Percentiles rank a stretch among this genome's conserved stretches.
phyloP scores from a whole-genome alignment of 2,888 invertebrate genomes.

The Automeris io region DNA sequence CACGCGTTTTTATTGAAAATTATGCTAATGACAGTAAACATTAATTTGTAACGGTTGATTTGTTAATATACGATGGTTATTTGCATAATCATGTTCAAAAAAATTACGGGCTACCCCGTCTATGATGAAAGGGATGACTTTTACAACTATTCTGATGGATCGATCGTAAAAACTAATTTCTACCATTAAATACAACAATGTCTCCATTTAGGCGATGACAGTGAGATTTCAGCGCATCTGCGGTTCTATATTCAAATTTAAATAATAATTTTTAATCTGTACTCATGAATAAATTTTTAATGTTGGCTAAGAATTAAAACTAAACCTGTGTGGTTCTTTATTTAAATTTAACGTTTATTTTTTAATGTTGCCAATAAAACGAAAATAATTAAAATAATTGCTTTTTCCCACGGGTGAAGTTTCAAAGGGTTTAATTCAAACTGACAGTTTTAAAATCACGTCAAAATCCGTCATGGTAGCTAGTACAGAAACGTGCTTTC shows the following conservation, averaged over 20 bases:
- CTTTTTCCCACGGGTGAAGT: constrained; percentile 47
- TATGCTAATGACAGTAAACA: constrained; percentile 72
- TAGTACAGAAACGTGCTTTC: constrained; percentile 39
- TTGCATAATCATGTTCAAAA: constrained; percentile 48
- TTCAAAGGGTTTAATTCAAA: constrained; percentile 61
- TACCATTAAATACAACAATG: constrained; percentile 36
- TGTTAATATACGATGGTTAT: constrained; percentile 57
- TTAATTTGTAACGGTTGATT: constrained; percentile 76
- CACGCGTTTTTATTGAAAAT: constrained; percentile 60
- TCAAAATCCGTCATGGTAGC: constrained; percentile 58
- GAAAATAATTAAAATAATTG: constrained; percentile 2
- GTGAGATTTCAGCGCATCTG: constrained; percentile 39
- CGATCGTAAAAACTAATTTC: constrained; percentile 53
- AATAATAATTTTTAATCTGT: constrained; percentile 14
- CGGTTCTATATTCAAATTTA: constrained; percentile 33
- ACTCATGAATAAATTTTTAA: constrained; percentile 12
- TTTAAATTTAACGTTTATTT: constrained; percentile 4
- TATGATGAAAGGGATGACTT: constrained; percentile 52
- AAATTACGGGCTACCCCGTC: constrained; percentile 1
- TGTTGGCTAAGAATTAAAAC: not conserved
- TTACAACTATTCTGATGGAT: constrained; percentile 60
- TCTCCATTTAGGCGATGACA: constrained; percentile 33
- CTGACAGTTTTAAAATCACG: constrained; percentile 64
- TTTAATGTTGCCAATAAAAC: constrained; percentile 3
- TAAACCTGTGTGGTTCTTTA: constrained; percentile 1